These are phyloP conservation scores for Trichogramma pretiosum DNA, from an alignment of 1,140 invertebrate genomes.

Conservation along the genomic window DNA sequence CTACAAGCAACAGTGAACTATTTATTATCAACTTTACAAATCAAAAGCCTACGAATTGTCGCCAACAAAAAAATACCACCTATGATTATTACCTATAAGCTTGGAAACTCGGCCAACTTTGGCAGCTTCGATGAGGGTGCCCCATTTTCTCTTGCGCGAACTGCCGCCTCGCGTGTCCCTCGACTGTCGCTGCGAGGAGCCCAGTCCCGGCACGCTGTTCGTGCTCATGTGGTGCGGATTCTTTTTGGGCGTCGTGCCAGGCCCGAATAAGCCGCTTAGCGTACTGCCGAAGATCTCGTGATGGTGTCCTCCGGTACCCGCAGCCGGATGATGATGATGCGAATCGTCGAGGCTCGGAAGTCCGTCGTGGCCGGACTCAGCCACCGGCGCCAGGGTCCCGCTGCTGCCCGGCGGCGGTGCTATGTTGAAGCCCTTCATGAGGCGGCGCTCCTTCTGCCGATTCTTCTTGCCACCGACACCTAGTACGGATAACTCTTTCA, in stretches of 20 bases:
- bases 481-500: slow-evolving; percentile 44
- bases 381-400: slow-evolving; percentile 58
- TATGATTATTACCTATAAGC: slow-evolving; percentile 63
- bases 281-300: slow-evolving; percentile 43
- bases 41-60: too few relatives aligned
- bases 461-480: slow-evolving; percentile 88
- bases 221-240: slow-evolving; percentile 58
- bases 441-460: slow-evolving; percentile 78
- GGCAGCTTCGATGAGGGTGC: slow-evolving; percentile 77
- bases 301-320: slow-evolving; percentile 6
- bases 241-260: slow-evolving; percentile 38
- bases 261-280: slow-evolving; percentile 39
- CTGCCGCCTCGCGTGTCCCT: slow-evolving; percentile 25
- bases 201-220: slow-evolving; percentile 40
- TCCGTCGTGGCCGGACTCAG: slow-evolving; percentile 62
- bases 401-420: slow-evolving; percentile 55
- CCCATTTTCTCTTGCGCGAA: slow-evolving; percentile 47
- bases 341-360: slow-evolving; percentile 53
- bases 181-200: slow-evolving; percentile 34
- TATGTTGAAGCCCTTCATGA: slow-evolving; percentile 93
- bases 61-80: too few relatives aligned
- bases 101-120: slow-evolving; percentile 65
- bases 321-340: slow-evolving; percentile 43
- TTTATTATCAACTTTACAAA: too few relatives aligned
- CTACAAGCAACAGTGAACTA: too few relatives aligned